Percentiles rank a stretch among this genome's conserved stretches.
Conservation (phyloP, 2,113 vertebrate genomes). For the Axis porcinus region DNA sequence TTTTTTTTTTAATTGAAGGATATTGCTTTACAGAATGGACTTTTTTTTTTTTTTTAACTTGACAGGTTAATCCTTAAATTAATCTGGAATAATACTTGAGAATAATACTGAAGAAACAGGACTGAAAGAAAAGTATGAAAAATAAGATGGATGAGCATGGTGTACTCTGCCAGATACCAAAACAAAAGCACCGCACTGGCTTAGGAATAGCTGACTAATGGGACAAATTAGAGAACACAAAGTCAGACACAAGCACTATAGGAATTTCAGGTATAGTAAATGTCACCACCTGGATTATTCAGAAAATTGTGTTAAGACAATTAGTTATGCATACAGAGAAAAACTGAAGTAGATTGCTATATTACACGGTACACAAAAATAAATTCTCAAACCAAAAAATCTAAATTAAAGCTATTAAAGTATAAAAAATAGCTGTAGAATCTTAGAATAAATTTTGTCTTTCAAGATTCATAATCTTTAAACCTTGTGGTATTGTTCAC, state of each 20-base stretch:
- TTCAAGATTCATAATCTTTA: background rate
- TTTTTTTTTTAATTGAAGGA: background rate
- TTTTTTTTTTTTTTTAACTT: background rate
- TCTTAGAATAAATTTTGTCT: background rate
- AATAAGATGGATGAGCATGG: background rate
- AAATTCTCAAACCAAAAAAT: background rate
- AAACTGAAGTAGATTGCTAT: background rate
- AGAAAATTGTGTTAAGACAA: background rate
- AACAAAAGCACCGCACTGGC: background rate
- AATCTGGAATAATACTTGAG: background rate
- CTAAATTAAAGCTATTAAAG: background rate
- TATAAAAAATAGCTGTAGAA: background rate
- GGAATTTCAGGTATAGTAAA: background rate
- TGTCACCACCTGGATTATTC: background rate
- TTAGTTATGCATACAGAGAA: background rate
- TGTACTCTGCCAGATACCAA: background rate
- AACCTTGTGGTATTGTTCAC: background rate
- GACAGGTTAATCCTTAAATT: background rate
- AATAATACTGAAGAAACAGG: background rate
- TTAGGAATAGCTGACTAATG: background rate
- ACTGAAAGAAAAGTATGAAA: background rate
- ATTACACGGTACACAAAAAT: background rate
- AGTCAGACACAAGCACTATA: background rate
- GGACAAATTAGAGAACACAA: background rate
- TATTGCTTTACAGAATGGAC: background rate